These are phyloP conservation scores for Poliocrania exsul DNA, from an alignment of 2,797 vertebrate species.

Conservation along the genomic window DNA sequence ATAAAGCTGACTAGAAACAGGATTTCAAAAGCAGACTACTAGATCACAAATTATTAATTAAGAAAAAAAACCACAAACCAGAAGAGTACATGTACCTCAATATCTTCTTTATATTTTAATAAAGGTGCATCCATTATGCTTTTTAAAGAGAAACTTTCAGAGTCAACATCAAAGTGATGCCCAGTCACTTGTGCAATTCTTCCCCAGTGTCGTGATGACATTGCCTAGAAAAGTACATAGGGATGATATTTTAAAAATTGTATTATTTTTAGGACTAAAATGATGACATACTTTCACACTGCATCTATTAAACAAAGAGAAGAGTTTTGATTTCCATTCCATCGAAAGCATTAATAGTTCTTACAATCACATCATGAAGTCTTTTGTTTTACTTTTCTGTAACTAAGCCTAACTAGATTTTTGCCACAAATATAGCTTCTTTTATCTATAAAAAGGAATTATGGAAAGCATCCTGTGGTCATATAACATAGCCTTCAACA, in stretches of 20 bases:
- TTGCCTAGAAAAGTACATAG: conserved; percentile 72
- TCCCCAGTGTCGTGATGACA: conserved; percentile 84
- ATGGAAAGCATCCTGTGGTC: not conserved
- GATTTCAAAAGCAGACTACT: not conserved
- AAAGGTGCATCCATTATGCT: conserved; percentile 83
- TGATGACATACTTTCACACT: not conserved
- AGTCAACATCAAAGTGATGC: conserved; percentile 81
- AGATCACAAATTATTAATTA: not conserved
- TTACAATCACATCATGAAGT: not conserved
- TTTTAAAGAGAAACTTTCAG: conserved; percentile 80
- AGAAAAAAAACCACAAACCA: not conserved
- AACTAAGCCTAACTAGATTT: not conserved
- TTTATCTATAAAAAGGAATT: not conserved
- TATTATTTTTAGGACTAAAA: not conserved
- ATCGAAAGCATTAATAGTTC: not conserved
- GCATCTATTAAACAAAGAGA: not conserved
- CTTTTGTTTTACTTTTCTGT: not conserved
- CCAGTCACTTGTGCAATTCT: conserved; percentile 79
- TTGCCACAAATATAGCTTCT: not conserved
- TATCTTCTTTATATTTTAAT: conserved; percentile 83
- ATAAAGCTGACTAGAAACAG: not conserved
- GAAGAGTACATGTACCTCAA: conserved; percentile 78
- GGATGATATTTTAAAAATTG: not conserved
- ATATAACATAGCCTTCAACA: not conserved
- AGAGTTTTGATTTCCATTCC: not conserved